Conservation (phyloP, 2,888 invertebrate genomes). For the Cataglyphis rosenhaueri region DNA sequence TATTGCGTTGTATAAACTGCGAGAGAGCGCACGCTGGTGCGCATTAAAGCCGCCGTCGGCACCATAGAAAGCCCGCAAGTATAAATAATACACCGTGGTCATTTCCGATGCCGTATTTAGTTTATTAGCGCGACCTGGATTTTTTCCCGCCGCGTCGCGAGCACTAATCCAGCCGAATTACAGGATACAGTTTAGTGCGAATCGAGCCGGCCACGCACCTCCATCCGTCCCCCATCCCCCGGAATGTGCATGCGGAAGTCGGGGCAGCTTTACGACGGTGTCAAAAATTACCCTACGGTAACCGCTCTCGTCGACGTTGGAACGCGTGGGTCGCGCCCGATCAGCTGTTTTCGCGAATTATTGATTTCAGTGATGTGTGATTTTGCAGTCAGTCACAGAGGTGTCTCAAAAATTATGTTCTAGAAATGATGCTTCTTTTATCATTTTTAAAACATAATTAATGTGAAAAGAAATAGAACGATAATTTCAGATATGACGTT, state of each 20-base stretch:
- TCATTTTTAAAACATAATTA: background rate
- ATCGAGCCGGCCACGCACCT: constrained; percentile 33
- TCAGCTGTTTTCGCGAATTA: background rate
- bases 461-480: constrained; percentile 18
- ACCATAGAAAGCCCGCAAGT: constrained; percentile 71
- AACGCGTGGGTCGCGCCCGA: background rate
- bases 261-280: constrained; percentile 51
- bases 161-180: constrained; percentile 73
- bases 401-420: background rate
- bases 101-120: constrained; percentile 84
- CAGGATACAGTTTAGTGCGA: constrained; percentile 79
- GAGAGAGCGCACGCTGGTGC: constrained; percentile 65
- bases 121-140: constrained; percentile 80
- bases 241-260: constrained; percentile 33
- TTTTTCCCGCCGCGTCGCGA: constrained; percentile 72
- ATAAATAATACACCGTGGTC: constrained; percentile 83
- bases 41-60: constrained; percentile 79
- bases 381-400: background rate
- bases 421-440: background rate
- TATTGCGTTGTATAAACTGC: constrained; percentile 83
- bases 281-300: constrained; percentile 56
- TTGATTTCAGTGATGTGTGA: background rate
- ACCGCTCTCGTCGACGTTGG: background rate
- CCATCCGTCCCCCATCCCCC: background rate
- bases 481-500: constrained; percentile 38